Conservation (phyloP, 2,797 vertebrate species). For the Valencia hispanica region DNA sequence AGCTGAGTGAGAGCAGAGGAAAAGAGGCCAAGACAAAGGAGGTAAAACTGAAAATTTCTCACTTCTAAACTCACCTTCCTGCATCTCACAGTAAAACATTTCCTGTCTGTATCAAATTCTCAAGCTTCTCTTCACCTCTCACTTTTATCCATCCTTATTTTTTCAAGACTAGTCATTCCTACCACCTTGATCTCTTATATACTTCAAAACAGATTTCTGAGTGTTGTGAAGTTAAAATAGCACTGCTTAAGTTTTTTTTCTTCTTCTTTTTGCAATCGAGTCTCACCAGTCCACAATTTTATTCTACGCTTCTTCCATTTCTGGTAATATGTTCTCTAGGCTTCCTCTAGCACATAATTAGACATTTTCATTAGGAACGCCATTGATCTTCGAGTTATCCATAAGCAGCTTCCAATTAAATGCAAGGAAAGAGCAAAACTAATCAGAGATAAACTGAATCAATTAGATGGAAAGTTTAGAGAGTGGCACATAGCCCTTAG, state of each 20-base stretch:
- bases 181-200: slow-evolving; percentile 30
- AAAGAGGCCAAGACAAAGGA: slow-evolving; percentile 31
- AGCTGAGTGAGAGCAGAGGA: slow-evolving; percentile 14
- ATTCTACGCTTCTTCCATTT: slow-evolving; percentile 21
- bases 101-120: slow-evolving; percentile 2
- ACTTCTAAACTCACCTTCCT: slow-evolving; percentile 28
- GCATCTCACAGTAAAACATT: neutral
- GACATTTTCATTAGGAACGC: slow-evolving; percentile 65
- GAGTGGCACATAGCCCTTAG: slow-evolving; percentile 38
- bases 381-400: slow-evolving; percentile 58
- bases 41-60: slow-evolving; percentile 4
- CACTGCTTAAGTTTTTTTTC: slow-evolving; percentile 1
- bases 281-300: slow-evolving; percentile 32
- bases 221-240: slow-evolving; percentile 36
- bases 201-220: slow-evolving; percentile 22
- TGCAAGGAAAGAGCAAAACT: slow-evolving; percentile 42
- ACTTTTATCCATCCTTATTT: slow-evolving; percentile 2
- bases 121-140: slow-evolving; percentile 13
- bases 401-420: slow-evolving; percentile 61
- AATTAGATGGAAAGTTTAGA: slow-evolving; percentile 55
- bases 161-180: neutral
- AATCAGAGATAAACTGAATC: slow-evolving; percentile 57
- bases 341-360: slow-evolving; percentile 64
- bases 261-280: slow-evolving; percentile 17
- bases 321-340: slow-evolving; percentile 56